Evolutionary conservation across 1,140 invertebrate species (phyloP).

Genomic region (Alviniconcha marisindica): DNA sequence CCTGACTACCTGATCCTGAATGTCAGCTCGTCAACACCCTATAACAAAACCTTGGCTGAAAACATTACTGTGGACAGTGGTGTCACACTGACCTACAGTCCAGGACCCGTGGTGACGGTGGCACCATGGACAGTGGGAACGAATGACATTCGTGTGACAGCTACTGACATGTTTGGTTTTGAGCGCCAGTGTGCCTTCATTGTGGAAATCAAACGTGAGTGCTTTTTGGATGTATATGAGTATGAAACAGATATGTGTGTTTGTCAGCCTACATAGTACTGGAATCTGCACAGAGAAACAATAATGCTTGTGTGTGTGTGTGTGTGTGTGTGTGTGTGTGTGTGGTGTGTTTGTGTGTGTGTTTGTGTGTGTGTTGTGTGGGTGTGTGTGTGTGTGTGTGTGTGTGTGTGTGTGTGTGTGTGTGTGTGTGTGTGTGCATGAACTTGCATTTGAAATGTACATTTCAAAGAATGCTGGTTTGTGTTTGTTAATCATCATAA

Average conservation of each 20-base stretch:
- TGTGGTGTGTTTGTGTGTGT: background rate
- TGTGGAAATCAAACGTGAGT: constrained; percentile 40
- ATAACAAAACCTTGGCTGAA: background rate
- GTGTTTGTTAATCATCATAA: too few relatives aligned
- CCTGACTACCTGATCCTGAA: constrained; percentile 22
- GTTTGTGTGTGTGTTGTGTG: constrained; percentile 9
- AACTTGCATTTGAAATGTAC: too few relatives aligned
- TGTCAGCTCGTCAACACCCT: background rate
- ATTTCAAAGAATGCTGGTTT: too few relatives aligned
- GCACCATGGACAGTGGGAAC: background rate
- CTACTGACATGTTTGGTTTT: constrained; percentile 37
- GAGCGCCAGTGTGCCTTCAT: constrained; percentile 37
- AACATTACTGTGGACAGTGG: background rate
- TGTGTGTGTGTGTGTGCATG: too few relatives aligned
- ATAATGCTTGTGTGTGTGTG: too few relatives aligned
- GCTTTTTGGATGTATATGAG: too few relatives aligned
- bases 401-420: constrained; percentile 6
- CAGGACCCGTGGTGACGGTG: background rate
- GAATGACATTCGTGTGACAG: constrained; percentile 35
- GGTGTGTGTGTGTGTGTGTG: too few relatives aligned
- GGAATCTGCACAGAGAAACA: too few relatives aligned
- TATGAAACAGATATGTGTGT: too few relatives aligned
- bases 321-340: too few relatives aligned
- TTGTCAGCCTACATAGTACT: too few relatives aligned
- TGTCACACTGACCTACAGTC: background rate